Base-by-base conservation (phyloP, 2,888 invertebrate species). In the Chaetogeoica ovagalla region DNA sequence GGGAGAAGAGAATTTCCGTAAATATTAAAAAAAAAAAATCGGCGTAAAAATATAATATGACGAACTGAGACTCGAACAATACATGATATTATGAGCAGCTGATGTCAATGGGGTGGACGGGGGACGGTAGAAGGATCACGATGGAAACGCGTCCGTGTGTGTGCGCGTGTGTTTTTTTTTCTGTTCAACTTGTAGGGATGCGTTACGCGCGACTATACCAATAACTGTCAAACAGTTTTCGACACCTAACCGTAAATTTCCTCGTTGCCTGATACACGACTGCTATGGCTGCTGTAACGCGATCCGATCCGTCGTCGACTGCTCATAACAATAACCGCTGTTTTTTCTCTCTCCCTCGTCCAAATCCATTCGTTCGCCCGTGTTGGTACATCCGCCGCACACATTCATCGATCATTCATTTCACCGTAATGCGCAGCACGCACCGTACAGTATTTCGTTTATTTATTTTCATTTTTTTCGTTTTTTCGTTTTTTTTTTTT, bases 211-310 rank as follows among this genome's bases (percentile, higher is more conserved):
- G 8, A 43, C 48, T 43, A 23, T 39, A 57, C 75, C 23, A 19
- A 75, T 66, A 75, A 75, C 75, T 75, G 66, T 75, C 75, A 75
- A 75, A 66, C 68, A 37, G 48, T 70, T 62, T 77, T 77, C 77
- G 69, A 48, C 66, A 59, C 43, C 59, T 30, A 30, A 68, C 48
- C 30, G 76, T 76, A 68, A 65, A 76, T 30, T 37, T 57, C 23
- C n/a, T 52, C 52, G 52, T 15, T 52, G 23, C 2, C 13, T 39
- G 21, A 37, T 39, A 57, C 7, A 60, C 70, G 1, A 68, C 21
- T n/a, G 21, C 15, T 48, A 52, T 6, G n/a, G 63, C 70, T 11
- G 63, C 70, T 11, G 57, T 74, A 55, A 74, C 17, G n/a, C 39
- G 71, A 72, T 60, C 72, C 68, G 23, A n/a, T 52, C 30, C n/a